These are phyloP conservation scores for Charina bottae DNA, from an alignment of 2,113 vertebrate genomes.

Conservation along the genomic window DNA sequence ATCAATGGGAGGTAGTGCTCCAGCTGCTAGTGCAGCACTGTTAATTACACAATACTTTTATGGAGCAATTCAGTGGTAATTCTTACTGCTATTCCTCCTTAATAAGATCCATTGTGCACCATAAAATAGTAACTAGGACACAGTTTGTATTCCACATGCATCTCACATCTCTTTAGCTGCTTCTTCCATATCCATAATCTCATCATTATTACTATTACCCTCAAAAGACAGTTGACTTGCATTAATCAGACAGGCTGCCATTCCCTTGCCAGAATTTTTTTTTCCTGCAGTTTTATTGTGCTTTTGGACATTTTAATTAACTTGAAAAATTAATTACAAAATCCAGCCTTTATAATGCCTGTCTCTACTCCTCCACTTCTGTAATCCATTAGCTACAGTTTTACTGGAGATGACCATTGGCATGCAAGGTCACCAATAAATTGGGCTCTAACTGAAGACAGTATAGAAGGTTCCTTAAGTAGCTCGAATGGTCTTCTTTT, in stretches of 20 bases:
- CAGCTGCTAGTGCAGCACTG: constrained; percentile 75
- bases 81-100: constrained; percentile 79
- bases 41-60: constrained; percentile 84
- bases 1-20: constrained; percentile 73
- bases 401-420: constrained; percentile 75
- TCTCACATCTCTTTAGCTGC: constrained; percentile 79
- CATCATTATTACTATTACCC: constrained; percentile 83
- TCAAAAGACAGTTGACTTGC: constrained; percentile 81
- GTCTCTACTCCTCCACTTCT: constrained; percentile 54
- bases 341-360: constrained; percentile 78
- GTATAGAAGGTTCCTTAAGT: constrained; percentile 27
- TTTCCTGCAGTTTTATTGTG: constrained; percentile 82
- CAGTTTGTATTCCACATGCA: constrained; percentile 79
- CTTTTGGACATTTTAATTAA: constrained; percentile 87
- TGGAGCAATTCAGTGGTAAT: constrained; percentile 80
- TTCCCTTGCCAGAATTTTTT: constrained; percentile 81
- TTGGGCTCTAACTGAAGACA: constrained; percentile 19
- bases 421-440: constrained; percentile 51
- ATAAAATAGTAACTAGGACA: constrained; percentile 81
- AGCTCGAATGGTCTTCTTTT: background rate
- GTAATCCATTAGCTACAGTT: constrained; percentile 69
- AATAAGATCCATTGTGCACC: constrained; percentile 84
- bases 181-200: constrained; percentile 82
- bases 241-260: constrained; percentile 80
- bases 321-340: constrained; percentile 85